These are phyloP conservation scores for Oreochromis niloticus DNA, from an alignment of 2,113 vertebrate species.

Conservation along the genomic window DNA sequence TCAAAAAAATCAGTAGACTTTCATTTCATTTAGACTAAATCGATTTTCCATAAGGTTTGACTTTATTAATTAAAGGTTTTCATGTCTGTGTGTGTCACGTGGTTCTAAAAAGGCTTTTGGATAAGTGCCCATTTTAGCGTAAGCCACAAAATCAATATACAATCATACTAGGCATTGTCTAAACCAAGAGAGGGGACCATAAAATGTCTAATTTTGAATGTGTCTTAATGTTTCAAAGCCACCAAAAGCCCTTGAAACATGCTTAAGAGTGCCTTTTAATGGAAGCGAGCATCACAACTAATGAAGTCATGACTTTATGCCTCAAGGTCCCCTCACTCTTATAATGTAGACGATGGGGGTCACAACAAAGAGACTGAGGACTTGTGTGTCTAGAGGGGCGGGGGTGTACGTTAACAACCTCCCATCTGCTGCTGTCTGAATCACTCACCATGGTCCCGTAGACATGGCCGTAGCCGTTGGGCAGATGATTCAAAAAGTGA, in stretches of 20 bases:
- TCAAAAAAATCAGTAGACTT: neutral
- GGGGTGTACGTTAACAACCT: conserved; percentile 26
- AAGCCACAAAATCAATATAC: conserved; percentile 16
- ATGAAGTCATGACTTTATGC: conserved; percentile 44
- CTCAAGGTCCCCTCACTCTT: conserved; percentile 21
- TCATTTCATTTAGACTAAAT: conserved; percentile 10
- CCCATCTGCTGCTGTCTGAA: conserved; percentile 36
- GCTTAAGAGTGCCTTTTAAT: conserved; percentile 29
- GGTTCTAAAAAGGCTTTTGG: neutral
- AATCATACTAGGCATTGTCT: conserved; percentile 3
- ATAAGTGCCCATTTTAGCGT: neutral
- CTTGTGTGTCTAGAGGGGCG: conserved; percentile 11
- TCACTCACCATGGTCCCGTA: conserved; percentile 32
- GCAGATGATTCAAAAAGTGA: conserved; percentile 46
- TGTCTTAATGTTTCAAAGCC: conserved; percentile 2
- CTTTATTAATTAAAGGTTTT: conserved; percentile 1
- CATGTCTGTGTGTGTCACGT: neutral
- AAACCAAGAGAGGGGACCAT: neutral
- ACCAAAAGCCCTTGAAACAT: conserved; percentile 25
- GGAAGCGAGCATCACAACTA: conserved; percentile 27
- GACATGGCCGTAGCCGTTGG: conserved; percentile 45
- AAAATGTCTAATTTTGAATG: neutral
- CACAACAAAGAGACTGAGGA: conserved; percentile 30
- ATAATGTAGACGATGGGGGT: conserved; percentile 11
- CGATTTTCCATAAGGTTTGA: conserved; percentile 13